phyloP scores from a whole-genome alignment of 2,113 vertebrate genomes.

The Amblyornis subalaris region DNA sequence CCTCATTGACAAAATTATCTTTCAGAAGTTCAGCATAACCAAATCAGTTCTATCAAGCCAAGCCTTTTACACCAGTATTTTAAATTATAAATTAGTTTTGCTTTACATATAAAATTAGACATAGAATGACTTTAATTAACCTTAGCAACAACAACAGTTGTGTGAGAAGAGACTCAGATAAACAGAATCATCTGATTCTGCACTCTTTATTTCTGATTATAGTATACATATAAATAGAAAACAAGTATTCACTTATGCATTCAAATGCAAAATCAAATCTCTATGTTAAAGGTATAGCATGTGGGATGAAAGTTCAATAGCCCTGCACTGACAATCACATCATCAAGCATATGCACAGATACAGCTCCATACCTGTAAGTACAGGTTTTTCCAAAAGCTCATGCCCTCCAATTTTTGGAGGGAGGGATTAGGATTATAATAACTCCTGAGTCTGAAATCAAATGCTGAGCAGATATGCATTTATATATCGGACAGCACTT shows the following conservation, averaged over 20 bases:
- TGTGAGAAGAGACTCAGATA: background rate
- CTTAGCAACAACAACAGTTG: background rate
- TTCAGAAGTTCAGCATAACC: background rate
- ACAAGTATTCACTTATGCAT: background rate
- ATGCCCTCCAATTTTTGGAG: background rate
- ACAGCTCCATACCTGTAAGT: background rate
- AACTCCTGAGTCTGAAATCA: background rate
- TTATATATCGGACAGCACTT: background rate
- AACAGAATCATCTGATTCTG: background rate
- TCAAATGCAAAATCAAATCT: background rate
- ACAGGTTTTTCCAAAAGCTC: background rate
- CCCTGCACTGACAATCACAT: background rate
- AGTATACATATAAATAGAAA: background rate
- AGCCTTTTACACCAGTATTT: background rate
- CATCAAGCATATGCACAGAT: background rate
- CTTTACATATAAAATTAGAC: background rate
- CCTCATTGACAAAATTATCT: background rate
- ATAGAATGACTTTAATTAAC: constrained; percentile 1
- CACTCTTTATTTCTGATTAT: background rate
- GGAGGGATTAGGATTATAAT: background rate
- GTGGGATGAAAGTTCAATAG: background rate
- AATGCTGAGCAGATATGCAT: background rate
- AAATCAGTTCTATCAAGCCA: background rate
- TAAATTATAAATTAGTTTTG: background rate
- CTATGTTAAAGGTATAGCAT: background rate